Evolutionary conservation across 2,113 vertebrate species (phyloP), one percentile per base, ranked within the genome.

Genomic region (Catharus fuscescens): DNA sequence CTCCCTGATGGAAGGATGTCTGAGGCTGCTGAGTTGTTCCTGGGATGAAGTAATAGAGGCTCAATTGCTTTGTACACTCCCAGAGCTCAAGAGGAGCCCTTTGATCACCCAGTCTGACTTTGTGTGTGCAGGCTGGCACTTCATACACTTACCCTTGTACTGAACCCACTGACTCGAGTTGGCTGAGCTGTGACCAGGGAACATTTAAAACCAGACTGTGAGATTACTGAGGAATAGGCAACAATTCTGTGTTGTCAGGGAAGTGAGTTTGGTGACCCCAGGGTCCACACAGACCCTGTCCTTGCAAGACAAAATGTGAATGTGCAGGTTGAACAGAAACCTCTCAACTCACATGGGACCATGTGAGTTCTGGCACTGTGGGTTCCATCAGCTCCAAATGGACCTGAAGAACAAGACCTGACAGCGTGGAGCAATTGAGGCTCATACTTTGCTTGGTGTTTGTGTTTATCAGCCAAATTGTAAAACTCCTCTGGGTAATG

Each of bases 341-440:
- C 28, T 32, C 9, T 24, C 8, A 91, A 53, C 18, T 50, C 40
- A 24, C 2, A 0, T 2, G 32, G 53, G 38, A 45, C 48, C 18
- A 74, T 25, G 24, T 50, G 9, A 36, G 11, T 9, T 34, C 25
- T 77, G 74, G 31, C 13, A 60, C 26, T 2, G 4, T 15, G 67
- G 60, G 36, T 80, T 94, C 77, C 20, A 16, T 65, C 89, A 91
- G 12, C 74, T 90, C 45, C 45, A 36, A 36, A 17, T 0, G 14
- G 70, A 23, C 62, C 57, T 72, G 42, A 91, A 70, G 59, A 52
- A 25, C 17, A 23, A 67, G 57, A 52, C 16, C 9, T 34, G 21
- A 4, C 5, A 16, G 15, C 2, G 9, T 36, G 31, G 17, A 84
- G 19, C 0, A 14, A 48, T 18, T 0, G 1, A 73, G 48, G n/a